These are phyloP conservation scores for Hylyphantes graminicola DNA, from an alignment of 1,140 invertebrate species.

Conservation along the genomic window DNA sequence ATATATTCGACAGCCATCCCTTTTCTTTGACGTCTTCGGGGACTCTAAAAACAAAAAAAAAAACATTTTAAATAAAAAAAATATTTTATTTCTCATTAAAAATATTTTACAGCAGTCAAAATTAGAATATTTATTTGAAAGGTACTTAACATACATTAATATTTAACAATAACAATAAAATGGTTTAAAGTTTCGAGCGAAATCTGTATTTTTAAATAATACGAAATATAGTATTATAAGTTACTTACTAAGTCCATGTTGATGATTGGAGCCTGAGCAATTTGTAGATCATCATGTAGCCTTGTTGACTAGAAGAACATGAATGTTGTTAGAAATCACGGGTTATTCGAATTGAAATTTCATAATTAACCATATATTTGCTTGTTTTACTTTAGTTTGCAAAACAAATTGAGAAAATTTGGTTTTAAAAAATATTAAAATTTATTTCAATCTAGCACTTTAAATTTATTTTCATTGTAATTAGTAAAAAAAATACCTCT, in stretches of 20 bases:
- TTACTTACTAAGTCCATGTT: constrained; percentile 22
- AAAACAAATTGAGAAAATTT: background rate
- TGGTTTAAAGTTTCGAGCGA: background rate
- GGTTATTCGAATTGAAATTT: too few species aligned
- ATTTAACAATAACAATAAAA: too few species aligned
- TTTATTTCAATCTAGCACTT: background rate
- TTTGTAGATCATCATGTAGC: constrained; percentile 72
- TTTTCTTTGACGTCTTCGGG: constrained; percentile 2
- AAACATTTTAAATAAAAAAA: too few species aligned
- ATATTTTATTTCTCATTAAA: background rate
- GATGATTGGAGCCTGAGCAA: constrained; percentile 72
- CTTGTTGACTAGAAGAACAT: constrained; percentile 64
- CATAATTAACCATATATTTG: background rate
- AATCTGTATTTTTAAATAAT: background rate
- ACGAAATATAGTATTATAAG: background rate
- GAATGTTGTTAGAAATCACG: too few species aligned
- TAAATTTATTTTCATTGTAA: background rate
- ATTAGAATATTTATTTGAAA: background rate
- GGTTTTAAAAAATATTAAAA: background rate
- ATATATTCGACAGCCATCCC: constrained; percentile 74
- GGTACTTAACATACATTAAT: background rate
- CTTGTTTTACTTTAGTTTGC: background rate
- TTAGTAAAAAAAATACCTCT: constrained; percentile 22
- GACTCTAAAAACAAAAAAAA: background rate
- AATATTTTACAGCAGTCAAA: background rate